Conservation (phyloP, 2,797 vertebrate genomes). For the Takifugu rubripes region DNA sequence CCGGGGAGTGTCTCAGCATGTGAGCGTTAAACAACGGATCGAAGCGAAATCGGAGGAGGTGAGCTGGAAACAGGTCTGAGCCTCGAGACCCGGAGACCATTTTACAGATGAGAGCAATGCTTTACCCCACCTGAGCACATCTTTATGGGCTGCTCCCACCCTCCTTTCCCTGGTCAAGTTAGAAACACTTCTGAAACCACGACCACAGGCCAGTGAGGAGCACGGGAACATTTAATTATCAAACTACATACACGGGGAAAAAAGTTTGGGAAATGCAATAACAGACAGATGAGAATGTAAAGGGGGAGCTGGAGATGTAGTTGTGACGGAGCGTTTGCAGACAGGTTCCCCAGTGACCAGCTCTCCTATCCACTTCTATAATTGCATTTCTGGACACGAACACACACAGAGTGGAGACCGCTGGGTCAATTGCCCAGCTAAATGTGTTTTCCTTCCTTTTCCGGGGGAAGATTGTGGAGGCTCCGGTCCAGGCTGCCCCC, state of each 20-base stretch:
- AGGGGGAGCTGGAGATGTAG: conserved; percentile 1
- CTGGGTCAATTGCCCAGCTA: conserved; percentile 72
- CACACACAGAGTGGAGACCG: conserved; percentile 37
- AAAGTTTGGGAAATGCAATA: no score
- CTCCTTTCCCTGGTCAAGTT: conserved; percentile 10
- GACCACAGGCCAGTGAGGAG: neutral
- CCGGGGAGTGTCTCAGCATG: conserved; percentile 52
- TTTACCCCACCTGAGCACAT: conserved; percentile 27
- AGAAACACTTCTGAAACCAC: conserved; percentile 6
- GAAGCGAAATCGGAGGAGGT: conserved; percentile 45
- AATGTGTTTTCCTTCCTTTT: conserved; percentile 75
- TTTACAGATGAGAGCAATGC: conserved; percentile 38
- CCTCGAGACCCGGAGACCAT: conserved; percentile 45
- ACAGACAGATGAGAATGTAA: conserved; percentile 1
- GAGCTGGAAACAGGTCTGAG: conserved; percentile 29
- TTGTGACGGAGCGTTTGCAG: conserved; percentile 41
- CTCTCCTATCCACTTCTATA: conserved; percentile 83
- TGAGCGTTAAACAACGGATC: conserved; percentile 60
- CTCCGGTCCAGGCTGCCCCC: conserved; percentile 28
- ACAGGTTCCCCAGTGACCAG: conserved; percentile 73
- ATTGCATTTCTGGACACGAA: conserved; percentile 82
- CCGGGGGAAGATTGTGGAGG: conserved; percentile 37
- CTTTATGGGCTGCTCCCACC: conserved; percentile 1
- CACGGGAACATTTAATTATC: neutral
- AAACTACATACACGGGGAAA: neutral